Evolutionary conservation across 2,888 invertebrate species (phyloP), one percentile per base, ranked within the genome.

Genomic region (Vesta saturnalis): DNA sequence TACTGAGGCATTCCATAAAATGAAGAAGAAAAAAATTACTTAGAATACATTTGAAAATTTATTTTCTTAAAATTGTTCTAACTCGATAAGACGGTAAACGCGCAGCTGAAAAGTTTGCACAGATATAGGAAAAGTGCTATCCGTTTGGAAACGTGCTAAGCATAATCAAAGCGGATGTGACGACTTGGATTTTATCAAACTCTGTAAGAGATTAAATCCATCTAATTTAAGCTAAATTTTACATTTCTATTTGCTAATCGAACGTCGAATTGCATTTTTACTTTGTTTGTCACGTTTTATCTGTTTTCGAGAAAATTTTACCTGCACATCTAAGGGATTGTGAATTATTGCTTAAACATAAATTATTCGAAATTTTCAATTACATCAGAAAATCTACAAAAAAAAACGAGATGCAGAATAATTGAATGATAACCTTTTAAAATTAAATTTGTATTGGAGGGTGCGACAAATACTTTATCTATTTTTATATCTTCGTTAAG

Each of bases 81-180:
- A 52, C 12, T 52, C 21, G 52, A 52, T 52, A 52, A 52, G 52
- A 52, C 4, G 52, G 12, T 52, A 52, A 52, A 52, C 52, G 52
- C 19, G 19, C 21, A 18, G 19, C 21, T 21, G 19, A 52, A 49
- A 52, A 21, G n/a, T 52, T 52, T 21, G 52, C 2, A 52, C 4
- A 15, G 19, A 21, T 52, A 52, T 52, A 52, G 12, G 52, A 52
- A 52, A 52, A 52, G 19, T 52, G 52, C 21, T 52, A 52, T 19
- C 52, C 21, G 52, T 52, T 52, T 52, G 52, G n/a, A 52, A 18
- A 52, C 52, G 52, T 52, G 52, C 52, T 4, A 8, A n/a, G 52
- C 52, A 52, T 52, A 52, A 52, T 52, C 52, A 19, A 15, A 19
- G 18, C 18, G 49, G 49, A 49, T 49, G 49, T 19, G 52, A 52